Evolutionary conservation across 2,888 invertebrate genomes (phyloP), one percentile per base, ranked within the genome.

Genomic region (Melanargia galathea): DNA sequence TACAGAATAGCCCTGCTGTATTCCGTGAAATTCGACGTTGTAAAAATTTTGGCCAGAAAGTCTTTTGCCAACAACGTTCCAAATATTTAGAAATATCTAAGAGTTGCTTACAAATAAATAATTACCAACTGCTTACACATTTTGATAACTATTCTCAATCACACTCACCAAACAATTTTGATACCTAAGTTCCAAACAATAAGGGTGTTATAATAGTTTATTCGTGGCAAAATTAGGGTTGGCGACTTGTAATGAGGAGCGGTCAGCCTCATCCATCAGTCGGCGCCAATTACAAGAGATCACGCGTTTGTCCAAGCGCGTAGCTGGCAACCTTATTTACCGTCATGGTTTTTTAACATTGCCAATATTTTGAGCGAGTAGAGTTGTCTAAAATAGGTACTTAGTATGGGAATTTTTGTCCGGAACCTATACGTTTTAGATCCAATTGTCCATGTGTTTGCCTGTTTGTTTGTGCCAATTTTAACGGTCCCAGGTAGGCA

Each of bases 251-350:
- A 78, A 77, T 75, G 75, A 75, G 72, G 65, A 70, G 58, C 70
- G 71, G 72, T 70, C 66, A 66, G 71, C 73, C 75, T 73, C 79
- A 80, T 79, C 79, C 79, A 81, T 81, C 86, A 83, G 82, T 71
- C 71, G 75, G 71, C 68, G 82, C 87, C 88, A 90, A 89, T 90
- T 89, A 90, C 87, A 81, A 79, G 75, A 77, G 83, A 85, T 87
- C 87, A 86, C 84, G 86, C 83, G 81, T 86, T 78, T 75, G 76
- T 75, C 78, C 73, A 73, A 64, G 69, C 68, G 72, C n/a, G n/a
- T n/a, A n/a, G n/a, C 73, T 81, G 83, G 79, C 82, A 86, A 80
- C 83, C 84, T 82, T 86, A 85, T 86, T 83, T 80, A 78, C 71
- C 69, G 76, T 76, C 75, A 68, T 45, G 58, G 59, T 68, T 70